phyloP scores from a whole-genome alignment of 2,888 invertebrate genomes.

The Acanthopleura granulata region DNA sequence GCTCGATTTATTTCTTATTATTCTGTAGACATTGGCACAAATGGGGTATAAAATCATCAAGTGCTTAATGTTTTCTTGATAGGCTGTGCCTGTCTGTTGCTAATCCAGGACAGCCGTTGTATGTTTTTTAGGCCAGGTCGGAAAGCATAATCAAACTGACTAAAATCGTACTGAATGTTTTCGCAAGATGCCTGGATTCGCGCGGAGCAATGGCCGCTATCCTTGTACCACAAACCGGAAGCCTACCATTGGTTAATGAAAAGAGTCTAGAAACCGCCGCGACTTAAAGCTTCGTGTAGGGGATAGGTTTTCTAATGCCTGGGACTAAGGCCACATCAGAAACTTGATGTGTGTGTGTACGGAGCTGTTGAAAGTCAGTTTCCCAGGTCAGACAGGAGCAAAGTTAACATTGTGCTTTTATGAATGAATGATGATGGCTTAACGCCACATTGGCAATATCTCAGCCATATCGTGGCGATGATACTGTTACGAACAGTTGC shows the following conservation, averaged over 20 bases:
- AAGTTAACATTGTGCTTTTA: too few species aligned
- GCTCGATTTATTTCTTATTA: too few species aligned
- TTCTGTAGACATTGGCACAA: too few species aligned
- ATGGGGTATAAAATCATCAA: too few species aligned
- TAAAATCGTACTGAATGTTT: constrained; percentile 49
- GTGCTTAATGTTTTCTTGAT: too few species aligned
- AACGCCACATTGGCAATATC: too few species aligned
- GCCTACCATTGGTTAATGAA: constrained; percentile 51
- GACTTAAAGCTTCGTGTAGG: constrained; percentile 49
- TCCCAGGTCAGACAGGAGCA: too few species aligned
- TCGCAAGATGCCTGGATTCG: constrained; percentile 58
- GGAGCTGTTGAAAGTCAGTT: too few species aligned
- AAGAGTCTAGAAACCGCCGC: constrained; percentile 38
- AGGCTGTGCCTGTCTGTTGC: too few species aligned
- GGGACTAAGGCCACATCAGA: constrained; percentile 46
- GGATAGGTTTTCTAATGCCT: constrained; percentile 46
- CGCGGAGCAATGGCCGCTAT: constrained; percentile 49
- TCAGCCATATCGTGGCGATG: too few species aligned
- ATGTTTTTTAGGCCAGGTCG: constrained; percentile 54
- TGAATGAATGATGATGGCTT: too few species aligned
- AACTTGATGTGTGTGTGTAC: constrained; percentile 34
- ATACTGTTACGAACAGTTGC: too few species aligned
- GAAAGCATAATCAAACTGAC: constrained; percentile 52
- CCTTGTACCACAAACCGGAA: constrained; percentile 54
- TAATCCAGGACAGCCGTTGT: constrained; percentile 34